Evolutionary conservation across 2,888 invertebrate species (phyloP), one percentile per base, ranked within the genome.

Genomic region (Micoletzkya japonica): DNA sequence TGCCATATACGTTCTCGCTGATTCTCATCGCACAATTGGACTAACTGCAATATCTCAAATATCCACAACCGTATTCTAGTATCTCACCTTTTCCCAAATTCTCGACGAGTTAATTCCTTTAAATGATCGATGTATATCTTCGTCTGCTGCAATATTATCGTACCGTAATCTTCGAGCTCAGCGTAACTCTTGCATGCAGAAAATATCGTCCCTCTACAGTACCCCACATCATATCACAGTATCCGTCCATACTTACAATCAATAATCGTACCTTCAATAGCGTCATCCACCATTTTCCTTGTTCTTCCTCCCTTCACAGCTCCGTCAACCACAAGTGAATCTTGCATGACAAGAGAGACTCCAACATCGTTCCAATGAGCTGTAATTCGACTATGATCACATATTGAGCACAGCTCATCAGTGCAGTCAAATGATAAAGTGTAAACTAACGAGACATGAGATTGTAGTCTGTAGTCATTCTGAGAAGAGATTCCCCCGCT

Each of bases 21-120:
- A 4, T 67, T 14, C n/a, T 67, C 67, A 57, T 67, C 67, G 14
- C 57, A 57, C 6, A 57, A 28, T 24, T 37, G 20, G 14, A 57
- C 30, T 17, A 67, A 37, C 67, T 56, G 0, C 26, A 49, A 20
- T 30, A 20, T 4, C 14, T 54, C 54, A 20, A 7, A 54, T 54
- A 17, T 24, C 10, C 20, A 44, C 44, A 44, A 20, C 20, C 10
- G 44, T n/a, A n/a, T n/a, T n/a, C n/a, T n/a, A n/a, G n/a, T n/a
- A n/a, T 44, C 44, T 44, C 20, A 54, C 64, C 64, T 73, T 73
- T 49, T 79, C 79, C 79, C 79, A 79, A 4, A 79, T 58, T 37
- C 79, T 67, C 1, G 78, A 78, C 4, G 74, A 71, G 37, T 72
- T 71, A 30, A 69, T 63, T 4, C 74, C 76, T 17, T 72, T 52